phyloP scores from a whole-genome alignment of 2,113 vertebrate species.

The Neofelis nebulosa region DNA sequence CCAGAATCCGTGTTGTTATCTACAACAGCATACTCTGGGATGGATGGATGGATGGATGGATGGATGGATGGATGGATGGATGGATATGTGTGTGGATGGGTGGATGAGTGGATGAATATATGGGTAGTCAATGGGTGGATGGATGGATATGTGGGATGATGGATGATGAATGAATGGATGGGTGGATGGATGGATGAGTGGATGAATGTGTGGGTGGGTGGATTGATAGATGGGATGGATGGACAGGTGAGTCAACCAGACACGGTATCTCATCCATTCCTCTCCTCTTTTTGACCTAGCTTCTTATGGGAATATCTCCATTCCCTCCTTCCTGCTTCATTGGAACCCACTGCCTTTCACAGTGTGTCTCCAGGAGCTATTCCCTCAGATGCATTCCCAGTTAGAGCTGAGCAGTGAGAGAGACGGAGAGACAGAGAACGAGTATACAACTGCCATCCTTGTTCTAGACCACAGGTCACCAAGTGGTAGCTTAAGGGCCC shows the following conservation, averaged over 20 bases:
- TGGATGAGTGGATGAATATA: not conserved
- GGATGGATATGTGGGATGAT: not conserved
- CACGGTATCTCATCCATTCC: not conserved
- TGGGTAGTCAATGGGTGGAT: not conserved
- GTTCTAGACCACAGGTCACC: not conserved
- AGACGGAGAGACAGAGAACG: not conserved
- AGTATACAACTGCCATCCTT: not conserved
- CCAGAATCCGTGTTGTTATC: not conserved
- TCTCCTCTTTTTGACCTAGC: not conserved
- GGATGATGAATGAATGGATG: not conserved
- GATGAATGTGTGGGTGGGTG: not conserved
- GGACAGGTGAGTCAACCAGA: not conserved
- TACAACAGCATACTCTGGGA: not conserved
- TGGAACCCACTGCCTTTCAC: not conserved
- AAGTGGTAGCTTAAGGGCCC: not conserved
- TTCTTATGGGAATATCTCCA: not conserved
- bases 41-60: not conserved
- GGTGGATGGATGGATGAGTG: too few species aligned
- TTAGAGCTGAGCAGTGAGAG: not conserved
- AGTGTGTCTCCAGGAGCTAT: not conserved
- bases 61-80: not conserved
- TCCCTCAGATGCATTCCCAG: not conserved
- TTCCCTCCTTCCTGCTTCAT: not conserved
- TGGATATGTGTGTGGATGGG: not conserved
- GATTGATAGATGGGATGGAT: not conserved